Evolutionary conservation across 2,113 vertebrate genomes (phyloP).

Genomic region (Columba livia): DNA sequence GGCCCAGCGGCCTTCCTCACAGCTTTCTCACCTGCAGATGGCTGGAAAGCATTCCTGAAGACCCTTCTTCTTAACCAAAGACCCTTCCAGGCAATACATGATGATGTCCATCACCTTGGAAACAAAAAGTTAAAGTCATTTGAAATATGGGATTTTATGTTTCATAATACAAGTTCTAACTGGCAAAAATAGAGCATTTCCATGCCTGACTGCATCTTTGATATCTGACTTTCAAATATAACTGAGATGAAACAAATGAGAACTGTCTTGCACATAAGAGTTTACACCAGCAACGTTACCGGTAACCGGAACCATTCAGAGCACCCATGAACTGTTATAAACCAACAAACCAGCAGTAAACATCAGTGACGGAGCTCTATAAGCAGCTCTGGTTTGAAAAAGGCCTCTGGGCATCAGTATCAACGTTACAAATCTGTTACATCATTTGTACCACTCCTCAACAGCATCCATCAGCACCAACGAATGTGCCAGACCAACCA

Average conservation of each 20-base stretch:
- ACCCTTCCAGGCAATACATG: constrained; percentile 97
- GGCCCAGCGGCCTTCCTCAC: too few species aligned
- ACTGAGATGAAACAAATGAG: background rate
- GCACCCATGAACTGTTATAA: too few species aligned
- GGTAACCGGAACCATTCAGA: background rate
- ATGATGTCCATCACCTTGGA: constrained; percentile 96
- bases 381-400: background rate
- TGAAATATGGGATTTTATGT: background rate
- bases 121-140: background rate
- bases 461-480: background rate
- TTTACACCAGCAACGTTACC: background rate
- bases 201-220: background rate
- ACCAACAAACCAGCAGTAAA: background rate
- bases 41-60: constrained; percentile 96
- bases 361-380: background rate
- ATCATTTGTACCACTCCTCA: background rate
- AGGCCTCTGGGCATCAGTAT: background rate
- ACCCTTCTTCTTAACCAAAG: constrained; percentile 94
- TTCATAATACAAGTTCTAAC: background rate
- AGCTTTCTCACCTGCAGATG: constrained; percentile 86
- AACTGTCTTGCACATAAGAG: background rate
- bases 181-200: background rate
- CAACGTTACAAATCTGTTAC: background rate
- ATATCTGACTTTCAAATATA: background rate
- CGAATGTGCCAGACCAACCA: background rate